Conservation (phyloP, 2,888 invertebrate genomes). For the Dasysyrphus tricinctus region DNA sequence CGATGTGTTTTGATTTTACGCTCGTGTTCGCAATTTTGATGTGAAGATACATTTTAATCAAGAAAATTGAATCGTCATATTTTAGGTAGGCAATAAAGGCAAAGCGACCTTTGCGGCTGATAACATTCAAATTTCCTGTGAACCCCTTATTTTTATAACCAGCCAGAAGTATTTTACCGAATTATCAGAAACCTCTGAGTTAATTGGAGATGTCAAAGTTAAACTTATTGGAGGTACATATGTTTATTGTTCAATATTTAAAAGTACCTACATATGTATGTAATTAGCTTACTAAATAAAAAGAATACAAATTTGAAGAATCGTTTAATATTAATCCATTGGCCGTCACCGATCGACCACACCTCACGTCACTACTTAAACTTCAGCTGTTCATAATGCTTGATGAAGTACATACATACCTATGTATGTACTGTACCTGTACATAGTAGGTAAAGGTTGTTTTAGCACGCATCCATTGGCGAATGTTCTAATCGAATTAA, state of each 20-base stretch:
- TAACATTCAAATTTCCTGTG: neutral
- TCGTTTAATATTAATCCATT: too few species aligned
- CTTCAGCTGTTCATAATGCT: neutral
- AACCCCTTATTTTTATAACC: neutral
- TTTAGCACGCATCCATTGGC: neutral
- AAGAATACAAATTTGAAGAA: neutral
- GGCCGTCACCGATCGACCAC: too few species aligned
- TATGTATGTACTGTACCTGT: too few species aligned
- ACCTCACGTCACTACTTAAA: neutral
- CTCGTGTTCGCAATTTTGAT: constrained; percentile 43
- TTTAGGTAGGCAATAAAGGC: neutral
- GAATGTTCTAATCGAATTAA: constrained; percentile 1
- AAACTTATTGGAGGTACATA: neutral
- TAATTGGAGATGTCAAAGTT: neutral
- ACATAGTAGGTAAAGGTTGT: neutral
- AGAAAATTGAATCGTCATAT: neutral
- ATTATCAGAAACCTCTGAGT: neutral
- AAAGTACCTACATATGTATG: too few species aligned
- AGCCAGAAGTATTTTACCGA: neutral
- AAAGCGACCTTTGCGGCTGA: neutral
- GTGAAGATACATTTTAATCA: neutral
- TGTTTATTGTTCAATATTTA: neutral
- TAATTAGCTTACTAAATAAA: neutral
- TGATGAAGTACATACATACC: neutral
- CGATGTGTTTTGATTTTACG: constrained; percentile 36